Evolutionary conservation across 2,888 invertebrate genomes (phyloP), one percentile per base, ranked within the genome.

Genomic region (Drosophila infuscata): DNA sequence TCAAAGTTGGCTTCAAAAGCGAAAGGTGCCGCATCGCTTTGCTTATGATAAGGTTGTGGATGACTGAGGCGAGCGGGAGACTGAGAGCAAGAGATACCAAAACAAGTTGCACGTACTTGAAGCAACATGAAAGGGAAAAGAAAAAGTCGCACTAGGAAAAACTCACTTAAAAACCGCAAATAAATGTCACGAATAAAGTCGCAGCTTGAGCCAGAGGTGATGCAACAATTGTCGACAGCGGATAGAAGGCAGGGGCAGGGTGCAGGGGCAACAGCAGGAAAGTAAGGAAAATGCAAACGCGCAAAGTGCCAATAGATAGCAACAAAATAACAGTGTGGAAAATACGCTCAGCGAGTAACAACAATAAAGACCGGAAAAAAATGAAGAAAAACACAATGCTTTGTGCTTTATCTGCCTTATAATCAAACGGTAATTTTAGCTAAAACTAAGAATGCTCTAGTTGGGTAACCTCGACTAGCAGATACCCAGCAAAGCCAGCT

Each of bases 91-190:
- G 36, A 48, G 43, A 58, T 65, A 59, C 69, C 61, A 79, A 82
- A 86, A 88, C 88, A 86, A 88, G 90, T 86, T 86, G 78, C 85
- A 78, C 77, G 82, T 88, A 85, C 85, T 87, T 77, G 59, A 89
- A 38, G 56, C 29, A 49, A 29, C 49, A 49, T 60, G 84, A 77
- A 81, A 80, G 78, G 84, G 78, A 83, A 83, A 88, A 72, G 72
- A 72, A 72, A 60, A 64, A 83, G 80, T 75, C 57, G 64, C 63
- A 53, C 53, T 61, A 70, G 62, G 70, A 75, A 75, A 72, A 76
- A 70, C 70, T 74, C 60, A 70, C 75, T 82, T 73, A 70, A 89
- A 80, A 58, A 54, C 72, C 88, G 80, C 86, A 86, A 89, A 89
- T 88, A 86, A 86, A 82, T 89, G 90, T 82, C 88, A 88, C 86